Percentiles rank a stretch among this genome's conserved stretches.
phyloP scores from a whole-genome alignment of 2,888 invertebrate genomes.

The Rhagonycha fulva region DNA sequence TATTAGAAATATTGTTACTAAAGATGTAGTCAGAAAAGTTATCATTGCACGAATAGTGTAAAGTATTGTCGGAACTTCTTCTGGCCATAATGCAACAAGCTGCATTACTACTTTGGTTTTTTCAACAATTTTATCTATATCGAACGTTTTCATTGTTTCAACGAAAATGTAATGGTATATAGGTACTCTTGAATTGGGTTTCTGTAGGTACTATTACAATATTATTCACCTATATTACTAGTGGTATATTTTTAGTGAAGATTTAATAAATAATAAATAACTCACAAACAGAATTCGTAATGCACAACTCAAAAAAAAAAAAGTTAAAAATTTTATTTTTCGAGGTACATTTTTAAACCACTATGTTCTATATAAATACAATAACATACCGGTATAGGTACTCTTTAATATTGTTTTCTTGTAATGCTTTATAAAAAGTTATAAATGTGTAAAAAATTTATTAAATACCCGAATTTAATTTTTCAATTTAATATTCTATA shows the following conservation, averaged over 20 bases:
- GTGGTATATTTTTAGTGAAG: neutral
- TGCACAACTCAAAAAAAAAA: neutral
- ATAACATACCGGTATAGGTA: neutral
- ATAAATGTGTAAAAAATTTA: neutral
- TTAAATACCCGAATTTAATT: no score
- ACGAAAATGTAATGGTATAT: no score
- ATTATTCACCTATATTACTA: neutral
- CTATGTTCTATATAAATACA: neutral
- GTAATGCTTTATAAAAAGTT: neutral
- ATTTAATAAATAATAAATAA: neutral
- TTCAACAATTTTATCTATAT: neutral
- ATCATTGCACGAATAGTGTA: neutral
- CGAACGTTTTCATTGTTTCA: neutral
- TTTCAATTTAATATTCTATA: no score
- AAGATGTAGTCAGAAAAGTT: neutral
- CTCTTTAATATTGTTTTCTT: neutral
- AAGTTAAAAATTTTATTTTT: no score
- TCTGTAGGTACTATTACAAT: neutral
- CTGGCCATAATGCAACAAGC: neutral
- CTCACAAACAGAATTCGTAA: neutral
- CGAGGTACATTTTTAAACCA: neutral
- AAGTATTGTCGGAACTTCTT: neutral
- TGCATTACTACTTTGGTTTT: neutral
- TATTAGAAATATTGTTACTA: neutral
- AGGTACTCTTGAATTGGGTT: neutral